phyloP scores from a whole-genome alignment of 92 coral and sea anemone species.

The Phenganax marumi region DNA sequence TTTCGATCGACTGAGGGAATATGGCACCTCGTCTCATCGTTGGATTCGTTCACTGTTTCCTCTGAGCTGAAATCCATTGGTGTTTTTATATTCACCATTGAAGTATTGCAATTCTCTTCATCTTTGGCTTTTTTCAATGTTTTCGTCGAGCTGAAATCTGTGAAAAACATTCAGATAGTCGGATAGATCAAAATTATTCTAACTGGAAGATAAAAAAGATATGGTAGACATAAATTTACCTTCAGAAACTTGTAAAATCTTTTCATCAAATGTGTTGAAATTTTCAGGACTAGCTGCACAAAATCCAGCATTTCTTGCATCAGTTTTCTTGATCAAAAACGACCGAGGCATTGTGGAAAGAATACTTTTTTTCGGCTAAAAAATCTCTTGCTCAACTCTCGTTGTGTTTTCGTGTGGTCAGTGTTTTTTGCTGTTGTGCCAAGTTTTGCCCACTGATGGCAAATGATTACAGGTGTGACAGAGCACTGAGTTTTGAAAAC shows the following conservation, averaged over 20 bases:
- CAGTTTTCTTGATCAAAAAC: conserved; percentile 44
- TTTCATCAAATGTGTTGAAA: too few relatives aligned
- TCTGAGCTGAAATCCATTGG: neutral
- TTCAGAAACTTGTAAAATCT: too few relatives aligned
- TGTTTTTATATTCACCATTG: too few relatives aligned
- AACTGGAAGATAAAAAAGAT: too few relatives aligned
- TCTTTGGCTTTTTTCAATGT: neutral
- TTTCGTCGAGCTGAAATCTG: too few relatives aligned
- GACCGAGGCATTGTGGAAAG: conserved; percentile 40
- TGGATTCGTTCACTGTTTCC: neutral
- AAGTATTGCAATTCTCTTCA: neutral
- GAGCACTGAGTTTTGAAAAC: neutral
- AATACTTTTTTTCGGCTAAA: neutral
- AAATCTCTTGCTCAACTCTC: neutral
- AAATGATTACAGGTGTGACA: neutral
- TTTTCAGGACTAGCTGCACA: neutral
- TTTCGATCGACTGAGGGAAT: too few relatives aligned
- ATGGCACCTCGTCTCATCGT: neutral
- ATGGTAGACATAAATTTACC: too few relatives aligned
- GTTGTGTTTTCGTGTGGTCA: neutral
- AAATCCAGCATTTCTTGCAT: neutral
- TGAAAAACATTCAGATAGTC: too few relatives aligned
- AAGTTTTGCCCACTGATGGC: neutral
- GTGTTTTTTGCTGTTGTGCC: neutral
- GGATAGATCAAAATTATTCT: too few relatives aligned